These are phyloP conservation scores for Staurois parvus DNA, from an alignment of 2,797 vertebrate genomes.

Conservation along the genomic window DNA sequence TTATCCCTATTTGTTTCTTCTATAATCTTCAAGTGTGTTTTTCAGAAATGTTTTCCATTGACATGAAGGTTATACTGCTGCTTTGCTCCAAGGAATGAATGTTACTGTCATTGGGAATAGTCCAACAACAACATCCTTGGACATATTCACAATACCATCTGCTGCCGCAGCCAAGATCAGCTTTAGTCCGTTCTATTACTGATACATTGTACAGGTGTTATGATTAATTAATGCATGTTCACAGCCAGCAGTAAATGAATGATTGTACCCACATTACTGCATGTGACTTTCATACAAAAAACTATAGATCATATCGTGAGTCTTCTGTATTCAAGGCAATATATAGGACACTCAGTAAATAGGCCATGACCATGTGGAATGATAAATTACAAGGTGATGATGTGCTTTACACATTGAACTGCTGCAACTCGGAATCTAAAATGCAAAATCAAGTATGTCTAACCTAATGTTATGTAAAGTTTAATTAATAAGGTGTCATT, in stretches of 20 bases:
- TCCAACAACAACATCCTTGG: not conserved
- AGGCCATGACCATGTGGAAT: constrained; percentile 1
- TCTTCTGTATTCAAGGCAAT: not conserved
- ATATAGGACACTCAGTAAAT: not conserved
- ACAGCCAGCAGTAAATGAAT: not conserved
- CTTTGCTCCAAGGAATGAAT: not conserved
- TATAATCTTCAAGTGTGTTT: not conserved
- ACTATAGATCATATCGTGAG: not conserved
- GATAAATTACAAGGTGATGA: not conserved
- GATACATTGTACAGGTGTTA: not conserved
- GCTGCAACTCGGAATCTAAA: not conserved
- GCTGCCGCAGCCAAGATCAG: not conserved
- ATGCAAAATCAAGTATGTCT: not conserved
- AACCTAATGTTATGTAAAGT: not conserved
- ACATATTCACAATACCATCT: not conserved
- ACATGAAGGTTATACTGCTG: not conserved
- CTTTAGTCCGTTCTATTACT: not conserved
- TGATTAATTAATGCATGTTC: constrained; percentile 6
- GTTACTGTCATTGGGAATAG: not conserved
- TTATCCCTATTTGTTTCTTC: not conserved
- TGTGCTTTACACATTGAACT: not conserved
- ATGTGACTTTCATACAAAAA: not conserved
- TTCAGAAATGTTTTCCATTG: not conserved
- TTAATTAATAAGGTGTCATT: not conserved
- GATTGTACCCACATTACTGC: constrained; percentile 1